A percentile compares a stretch with the other conserved stretches of the same genome.
These are phyloP conservation scores for Cebidichthys violaceus DNA, from an alignment of 2,113 vertebrate species.

Conservation along the genomic window DNA sequence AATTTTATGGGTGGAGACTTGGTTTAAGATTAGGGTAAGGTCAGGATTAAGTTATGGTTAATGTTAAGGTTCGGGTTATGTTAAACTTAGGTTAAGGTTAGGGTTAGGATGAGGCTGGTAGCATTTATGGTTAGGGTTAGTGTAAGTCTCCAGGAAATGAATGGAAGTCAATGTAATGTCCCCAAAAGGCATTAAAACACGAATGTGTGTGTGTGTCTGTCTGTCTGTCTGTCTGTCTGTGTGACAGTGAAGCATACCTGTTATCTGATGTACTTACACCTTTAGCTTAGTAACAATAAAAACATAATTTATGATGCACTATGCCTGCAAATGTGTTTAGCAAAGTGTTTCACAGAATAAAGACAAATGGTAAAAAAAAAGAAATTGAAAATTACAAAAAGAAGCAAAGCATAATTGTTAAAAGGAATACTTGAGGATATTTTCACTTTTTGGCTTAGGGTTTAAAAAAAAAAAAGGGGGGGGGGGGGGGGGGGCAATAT, in stretches of 20 bases:
- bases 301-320: background rate
- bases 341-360: background rate
- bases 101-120: background rate
- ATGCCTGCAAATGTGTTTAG: background rate
- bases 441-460: background rate
- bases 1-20: background rate
- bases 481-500: background rate
- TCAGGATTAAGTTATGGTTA: background rate
- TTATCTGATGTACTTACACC: background rate
- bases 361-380: background rate
- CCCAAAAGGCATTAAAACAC: background rate
- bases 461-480: too few relatives aligned
- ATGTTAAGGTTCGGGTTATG: background rate
- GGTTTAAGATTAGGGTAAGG: background rate
- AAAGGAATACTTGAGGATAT: background rate
- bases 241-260: background rate
- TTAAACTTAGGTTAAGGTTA: background rate
- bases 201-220: conserved; percentile 8
- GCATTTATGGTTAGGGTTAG: background rate
- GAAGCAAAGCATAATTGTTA: background rate
- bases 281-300: background rate
- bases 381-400: background rate
- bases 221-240: conserved; percentile 9
- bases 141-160: background rate
- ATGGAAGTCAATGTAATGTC: background rate